Percentiles rank a stretch among this genome's conserved stretches.
phyloP scores from a whole-genome alignment of 2,888 invertebrate genomes.

The Cylloceria caligata region DNA sequence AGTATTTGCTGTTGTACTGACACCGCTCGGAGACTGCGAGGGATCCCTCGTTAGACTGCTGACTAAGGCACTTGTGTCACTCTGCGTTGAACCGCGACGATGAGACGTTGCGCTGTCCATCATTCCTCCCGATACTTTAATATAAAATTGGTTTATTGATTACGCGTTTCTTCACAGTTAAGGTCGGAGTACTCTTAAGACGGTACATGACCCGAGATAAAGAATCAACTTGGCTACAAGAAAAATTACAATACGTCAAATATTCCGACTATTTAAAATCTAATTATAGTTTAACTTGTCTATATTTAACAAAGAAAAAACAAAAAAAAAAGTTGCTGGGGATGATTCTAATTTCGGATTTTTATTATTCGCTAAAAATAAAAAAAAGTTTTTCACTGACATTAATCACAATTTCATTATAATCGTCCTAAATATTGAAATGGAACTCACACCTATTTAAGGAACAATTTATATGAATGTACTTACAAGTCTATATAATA shows the following conservation, averaged over 20 bases:
- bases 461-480: not conserved
- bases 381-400: not conserved
- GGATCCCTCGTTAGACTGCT: constrained; percentile 88
- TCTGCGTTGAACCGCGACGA: constrained; percentile 86
- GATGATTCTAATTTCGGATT: not conserved
- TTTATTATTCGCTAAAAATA: not conserved
- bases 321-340: not conserved
- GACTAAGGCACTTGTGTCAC: constrained; percentile 88
- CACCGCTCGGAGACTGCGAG: constrained; percentile 87
- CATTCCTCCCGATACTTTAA: constrained; percentile 84
- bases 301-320: not conserved
- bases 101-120: constrained; percentile 84
- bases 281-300: not conserved
- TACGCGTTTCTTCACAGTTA: constrained; percentile 20
- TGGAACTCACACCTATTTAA: not conserved
- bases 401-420: not conserved
- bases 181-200: not conserved
- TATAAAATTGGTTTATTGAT: constrained; percentile 56
- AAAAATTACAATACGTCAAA: not conserved
- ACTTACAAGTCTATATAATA: not conserved
- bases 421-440: not conserved
- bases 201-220: constrained; percentile 5
- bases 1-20: constrained; percentile 83
- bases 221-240: not conserved
- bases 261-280: not conserved